Conservation (phyloP, 2,113 vertebrate genomes). For the Archocentrus centrarchus region DNA sequence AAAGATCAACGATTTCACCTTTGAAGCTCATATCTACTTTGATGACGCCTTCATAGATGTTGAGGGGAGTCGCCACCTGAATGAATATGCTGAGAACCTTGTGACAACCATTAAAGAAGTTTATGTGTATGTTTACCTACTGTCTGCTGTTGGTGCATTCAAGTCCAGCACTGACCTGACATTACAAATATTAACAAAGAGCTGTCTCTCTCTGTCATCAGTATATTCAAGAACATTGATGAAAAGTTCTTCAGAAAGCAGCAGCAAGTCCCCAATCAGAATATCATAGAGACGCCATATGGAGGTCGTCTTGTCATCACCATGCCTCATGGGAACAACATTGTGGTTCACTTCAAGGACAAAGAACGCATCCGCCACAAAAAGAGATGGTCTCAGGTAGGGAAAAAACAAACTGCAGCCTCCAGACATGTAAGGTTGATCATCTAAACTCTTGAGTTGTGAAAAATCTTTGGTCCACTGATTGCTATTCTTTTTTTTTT, state of each 20-base stretch:
- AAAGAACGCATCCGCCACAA: conserved; percentile 34
- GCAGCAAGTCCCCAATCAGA: conserved; percentile 39
- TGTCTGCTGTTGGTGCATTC: background rate
- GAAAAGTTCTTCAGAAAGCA: conserved; percentile 35
- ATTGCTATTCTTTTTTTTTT: background rate
- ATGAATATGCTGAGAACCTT: conserved; percentile 57
- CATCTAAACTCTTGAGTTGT: background rate
- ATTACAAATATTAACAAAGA: too few species aligned
- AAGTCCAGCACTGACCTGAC: background rate
- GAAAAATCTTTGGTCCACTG: background rate
- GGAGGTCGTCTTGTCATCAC: conserved; percentile 71
- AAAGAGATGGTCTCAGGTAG: conserved; percentile 70
- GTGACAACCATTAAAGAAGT: conserved; percentile 63
- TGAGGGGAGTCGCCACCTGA: conserved; percentile 47
- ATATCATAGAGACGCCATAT: conserved; percentile 62
- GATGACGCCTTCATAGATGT: conserved; percentile 67
- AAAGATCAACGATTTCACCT: conserved; percentile 31
- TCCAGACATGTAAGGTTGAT: background rate
- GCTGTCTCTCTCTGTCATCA: conserved; percentile 18
- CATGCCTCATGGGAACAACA: conserved; percentile 72
- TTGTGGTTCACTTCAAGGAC: conserved; percentile 75
- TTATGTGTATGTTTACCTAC: conserved; percentile 53
- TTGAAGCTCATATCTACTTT: conserved; percentile 76
- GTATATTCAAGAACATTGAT: conserved; percentile 67
- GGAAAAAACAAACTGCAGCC: background rate